phyloP scores from a whole-genome alignment of 2,888 invertebrate genomes.

The Pollenia angustigena region DNA sequence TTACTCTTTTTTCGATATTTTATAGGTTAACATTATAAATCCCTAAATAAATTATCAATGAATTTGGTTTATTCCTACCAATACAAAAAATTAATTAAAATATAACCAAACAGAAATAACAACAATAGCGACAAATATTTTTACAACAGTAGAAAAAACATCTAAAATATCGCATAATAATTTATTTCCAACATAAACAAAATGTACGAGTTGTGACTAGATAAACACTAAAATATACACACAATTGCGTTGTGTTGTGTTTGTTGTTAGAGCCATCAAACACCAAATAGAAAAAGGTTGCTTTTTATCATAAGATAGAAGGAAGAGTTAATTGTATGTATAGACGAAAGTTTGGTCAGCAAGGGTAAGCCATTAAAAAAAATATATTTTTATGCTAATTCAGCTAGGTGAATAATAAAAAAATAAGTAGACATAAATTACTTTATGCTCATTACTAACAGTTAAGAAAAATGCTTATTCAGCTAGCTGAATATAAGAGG shows the following conservation, averaged over 20 bases:
- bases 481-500: no score
- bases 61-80: background rate
- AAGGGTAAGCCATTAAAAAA: no score
- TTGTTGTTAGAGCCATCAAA: background rate
- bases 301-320: no score
- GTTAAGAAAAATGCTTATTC: no score
- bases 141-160: background rate
- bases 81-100: background rate
- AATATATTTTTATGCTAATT: no score
- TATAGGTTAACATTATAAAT: conserved; percentile 11
- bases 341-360: no score
- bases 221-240: conserved; percentile 5
- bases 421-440: no score
- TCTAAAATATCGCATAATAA: conserved; percentile 5
- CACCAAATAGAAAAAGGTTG: background rate
- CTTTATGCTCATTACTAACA: no score
- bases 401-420: no score
- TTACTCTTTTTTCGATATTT: background rate
- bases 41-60: conserved; percentile 28
- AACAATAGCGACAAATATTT: background rate
- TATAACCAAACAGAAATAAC: background rate
- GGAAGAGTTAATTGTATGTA: no score
- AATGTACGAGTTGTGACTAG: conserved; percentile 22
- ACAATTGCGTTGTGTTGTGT: background rate
- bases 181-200: conserved; percentile 30